Percentiles rank a stretch among this genome's conserved stretches.
phyloP scores from a whole-genome alignment of 2,113 vertebrate species.

The Bombycilla garrulus region DNA sequence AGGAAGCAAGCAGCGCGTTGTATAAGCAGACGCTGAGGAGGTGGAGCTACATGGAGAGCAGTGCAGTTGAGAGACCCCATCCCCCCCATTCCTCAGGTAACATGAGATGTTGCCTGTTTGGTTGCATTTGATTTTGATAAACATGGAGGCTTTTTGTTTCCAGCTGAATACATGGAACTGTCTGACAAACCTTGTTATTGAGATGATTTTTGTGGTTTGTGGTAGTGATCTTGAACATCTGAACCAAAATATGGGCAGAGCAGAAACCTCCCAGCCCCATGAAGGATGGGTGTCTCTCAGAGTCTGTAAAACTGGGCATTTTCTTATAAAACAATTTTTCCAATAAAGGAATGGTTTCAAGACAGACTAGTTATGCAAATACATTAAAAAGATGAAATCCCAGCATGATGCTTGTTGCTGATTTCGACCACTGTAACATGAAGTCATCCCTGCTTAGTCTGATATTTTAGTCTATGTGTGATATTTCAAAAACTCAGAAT shows the following conservation, averaged over 20 bases:
- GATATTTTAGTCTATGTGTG: neutral
- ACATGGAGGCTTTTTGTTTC: neutral
- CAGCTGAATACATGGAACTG: neutral
- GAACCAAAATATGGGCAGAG: neutral
- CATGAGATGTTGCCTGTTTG: neutral
- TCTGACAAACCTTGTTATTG: neutral
- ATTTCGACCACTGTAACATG: neutral
- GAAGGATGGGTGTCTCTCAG: neutral
- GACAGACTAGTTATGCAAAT: neutral
- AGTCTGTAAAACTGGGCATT: neutral
- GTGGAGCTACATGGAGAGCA: neutral
- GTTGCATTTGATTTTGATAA: neutral
- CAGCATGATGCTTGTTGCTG: neutral
- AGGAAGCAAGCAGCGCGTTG: neutral
- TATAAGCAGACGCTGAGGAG: fast-evolving
- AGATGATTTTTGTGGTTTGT: neutral
- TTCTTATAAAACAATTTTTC: neutral
- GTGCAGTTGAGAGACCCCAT: neutral
- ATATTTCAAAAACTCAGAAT: neutral
- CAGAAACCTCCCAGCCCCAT: neutral
- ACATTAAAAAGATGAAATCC: neutral
- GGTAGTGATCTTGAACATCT: neutral
- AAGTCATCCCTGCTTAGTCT: neutral
- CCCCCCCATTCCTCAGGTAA: neutral
- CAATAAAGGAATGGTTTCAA: neutral